Conservation (phyloP, 2,113 vertebrate genomes). For the Eudyptes chrysolophus region DNA sequence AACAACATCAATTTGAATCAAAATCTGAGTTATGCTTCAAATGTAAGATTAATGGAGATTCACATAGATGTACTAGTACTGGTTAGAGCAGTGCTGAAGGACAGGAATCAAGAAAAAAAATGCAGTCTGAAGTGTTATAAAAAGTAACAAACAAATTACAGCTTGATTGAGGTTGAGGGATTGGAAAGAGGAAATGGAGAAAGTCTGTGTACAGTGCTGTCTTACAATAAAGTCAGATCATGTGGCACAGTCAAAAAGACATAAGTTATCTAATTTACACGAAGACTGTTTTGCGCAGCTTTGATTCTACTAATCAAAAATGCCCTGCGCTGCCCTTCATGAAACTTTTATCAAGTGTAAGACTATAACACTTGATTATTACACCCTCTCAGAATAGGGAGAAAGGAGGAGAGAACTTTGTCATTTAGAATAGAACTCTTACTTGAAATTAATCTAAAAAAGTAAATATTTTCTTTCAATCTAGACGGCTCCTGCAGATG, state of each 20-base stretch:
- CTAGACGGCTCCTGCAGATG: conserved; percentile 95
- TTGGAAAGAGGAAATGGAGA: background rate
- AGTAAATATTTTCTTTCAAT: background rate
- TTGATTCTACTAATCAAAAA: background rate
- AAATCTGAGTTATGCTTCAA: background rate
- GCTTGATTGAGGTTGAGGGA: background rate
- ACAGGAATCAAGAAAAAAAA: background rate
- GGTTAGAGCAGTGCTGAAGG: background rate
- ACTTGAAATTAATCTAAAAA: background rate
- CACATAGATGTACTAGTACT: background rate
- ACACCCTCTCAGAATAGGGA: background rate
- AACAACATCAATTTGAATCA: background rate
- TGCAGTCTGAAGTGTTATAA: background rate
- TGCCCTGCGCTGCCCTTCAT: background rate
- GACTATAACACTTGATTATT: background rate
- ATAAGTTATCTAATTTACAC: background rate
- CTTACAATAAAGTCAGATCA: background rate
- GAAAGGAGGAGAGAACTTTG: background rate
- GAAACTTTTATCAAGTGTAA: background rate
- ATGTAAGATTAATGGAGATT: background rate
- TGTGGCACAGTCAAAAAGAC: background rate
- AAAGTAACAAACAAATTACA: background rate
- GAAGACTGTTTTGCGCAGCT: background rate
- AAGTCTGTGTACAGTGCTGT: background rate
- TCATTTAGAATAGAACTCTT: background rate